Evolutionary conservation across 2,113 vertebrate species (phyloP).

Genomic region (Zosterops pallidus): DNA sequence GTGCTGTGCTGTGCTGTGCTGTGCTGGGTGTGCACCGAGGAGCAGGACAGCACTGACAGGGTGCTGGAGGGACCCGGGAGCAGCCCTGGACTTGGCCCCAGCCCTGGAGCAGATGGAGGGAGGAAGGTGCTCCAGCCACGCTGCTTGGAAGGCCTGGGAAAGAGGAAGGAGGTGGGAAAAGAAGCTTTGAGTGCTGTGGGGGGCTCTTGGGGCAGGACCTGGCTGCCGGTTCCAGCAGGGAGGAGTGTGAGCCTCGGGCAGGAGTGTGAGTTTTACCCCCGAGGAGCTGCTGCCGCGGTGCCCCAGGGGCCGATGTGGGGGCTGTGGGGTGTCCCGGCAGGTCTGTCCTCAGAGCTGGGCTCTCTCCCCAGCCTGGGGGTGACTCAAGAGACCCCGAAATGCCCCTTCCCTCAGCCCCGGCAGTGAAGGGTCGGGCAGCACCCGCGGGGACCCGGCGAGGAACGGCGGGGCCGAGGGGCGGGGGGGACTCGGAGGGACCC

Average conservation of each 20-base stretch:
- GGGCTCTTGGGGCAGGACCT: background rate
- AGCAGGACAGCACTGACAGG: background rate
- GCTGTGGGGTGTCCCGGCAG: background rate
- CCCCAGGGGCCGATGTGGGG: background rate
- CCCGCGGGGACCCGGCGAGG: background rate
- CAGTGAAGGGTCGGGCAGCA: background rate
- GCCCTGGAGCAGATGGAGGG: background rate
- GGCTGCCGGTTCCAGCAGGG: background rate
- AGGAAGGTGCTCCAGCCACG: background rate
- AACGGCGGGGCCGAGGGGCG: too few relatives aligned
- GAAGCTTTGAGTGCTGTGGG: background rate
- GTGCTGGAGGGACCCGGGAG: rapidly evolving
- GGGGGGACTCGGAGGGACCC: background rate
- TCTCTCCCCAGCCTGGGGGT: rapidly evolving
- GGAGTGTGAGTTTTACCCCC: background rate
- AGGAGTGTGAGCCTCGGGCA: background rate
- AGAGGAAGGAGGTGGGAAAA: background rate
- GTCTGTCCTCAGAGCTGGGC: background rate
- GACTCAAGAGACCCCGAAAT: background rate
- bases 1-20: too few relatives aligned
- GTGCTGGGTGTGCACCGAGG: rapidly evolving
- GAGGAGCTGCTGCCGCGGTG: background rate
- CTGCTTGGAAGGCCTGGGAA: background rate
- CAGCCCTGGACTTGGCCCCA: background rate
- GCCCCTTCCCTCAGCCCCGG: background rate